phyloP scores from a whole-genome alignment of 2,888 invertebrate species.

The Hetaerina titia region DNA sequence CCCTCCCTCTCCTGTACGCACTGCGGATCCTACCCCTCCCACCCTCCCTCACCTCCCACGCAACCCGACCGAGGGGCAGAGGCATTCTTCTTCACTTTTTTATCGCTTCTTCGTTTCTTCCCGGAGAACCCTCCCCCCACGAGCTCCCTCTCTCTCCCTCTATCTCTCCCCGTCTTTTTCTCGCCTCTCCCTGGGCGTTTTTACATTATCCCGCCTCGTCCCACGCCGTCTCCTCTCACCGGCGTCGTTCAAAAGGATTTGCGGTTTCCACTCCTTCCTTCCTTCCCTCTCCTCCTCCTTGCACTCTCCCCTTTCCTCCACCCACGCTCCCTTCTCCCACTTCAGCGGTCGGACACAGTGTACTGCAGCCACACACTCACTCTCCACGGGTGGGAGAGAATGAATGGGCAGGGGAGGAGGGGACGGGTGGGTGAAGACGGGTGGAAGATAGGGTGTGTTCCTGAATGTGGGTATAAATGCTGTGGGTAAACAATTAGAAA shows the following conservation, averaged over 20 bases:
- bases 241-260: conserved; percentile 23
- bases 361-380: background rate
- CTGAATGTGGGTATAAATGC: background rate
- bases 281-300: background rate
- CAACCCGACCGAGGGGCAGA: background rate
- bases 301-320: background rate
- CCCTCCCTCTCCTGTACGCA: background rate
- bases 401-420: background rate
- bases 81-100: background rate
- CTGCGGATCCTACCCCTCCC: background rate
- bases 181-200: background rate
- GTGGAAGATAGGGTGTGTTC: background rate
- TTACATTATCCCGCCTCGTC: background rate
- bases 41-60: background rate
- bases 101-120: background rate
- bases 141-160: background rate
- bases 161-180: background rate
- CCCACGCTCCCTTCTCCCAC: background rate
- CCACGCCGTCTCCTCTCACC: conserved; percentile 28
- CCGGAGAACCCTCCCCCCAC: background rate
- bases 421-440: background rate
- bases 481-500: background rate
- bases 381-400: background rate
- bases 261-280: background rate
- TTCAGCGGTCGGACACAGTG: background rate